phyloP scores from a whole-genome alignment of 2,113 vertebrate genomes.

The Trinectes maculatus region DNA sequence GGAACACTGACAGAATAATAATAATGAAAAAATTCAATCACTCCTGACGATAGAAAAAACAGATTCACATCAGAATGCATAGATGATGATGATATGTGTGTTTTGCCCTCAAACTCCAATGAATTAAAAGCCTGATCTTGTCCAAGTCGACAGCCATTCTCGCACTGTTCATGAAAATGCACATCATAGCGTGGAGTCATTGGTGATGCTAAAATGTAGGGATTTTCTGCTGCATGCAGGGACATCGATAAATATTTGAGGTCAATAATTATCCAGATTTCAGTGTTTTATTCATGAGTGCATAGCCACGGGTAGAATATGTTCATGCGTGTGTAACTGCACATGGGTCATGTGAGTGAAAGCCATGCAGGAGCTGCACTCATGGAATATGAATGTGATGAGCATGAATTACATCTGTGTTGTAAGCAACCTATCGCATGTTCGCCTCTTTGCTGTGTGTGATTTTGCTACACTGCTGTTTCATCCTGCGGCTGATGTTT shows the following conservation, averaged over 20 bases:
- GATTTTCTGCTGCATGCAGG: constrained; percentile 1
- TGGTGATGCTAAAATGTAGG: not conserved
- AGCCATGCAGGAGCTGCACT: constrained; percentile 3
- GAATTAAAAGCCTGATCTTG: not conserved
- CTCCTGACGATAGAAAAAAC: not conserved
- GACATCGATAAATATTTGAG: constrained; percentile 1
- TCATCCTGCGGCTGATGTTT: constrained; percentile 28
- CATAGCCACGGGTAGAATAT: constrained; percentile 27
- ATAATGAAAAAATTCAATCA: no score
- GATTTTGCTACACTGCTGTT: constrained; percentile 4
- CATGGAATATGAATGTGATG: constrained; percentile 36
- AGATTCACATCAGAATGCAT: no score
- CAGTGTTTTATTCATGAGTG: constrained; percentile 52
- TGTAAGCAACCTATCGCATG: constrained; percentile 13
- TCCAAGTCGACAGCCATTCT: not conserved
- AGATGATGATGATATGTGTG: not conserved
- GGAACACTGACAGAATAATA: no score
- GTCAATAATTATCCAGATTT: constrained; percentile 28
- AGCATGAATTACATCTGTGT: constrained; percentile 27
- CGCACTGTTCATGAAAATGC: not conserved
- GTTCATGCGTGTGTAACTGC: constrained; percentile 32
- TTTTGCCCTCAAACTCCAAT: not conserved
- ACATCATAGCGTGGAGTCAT: not conserved
- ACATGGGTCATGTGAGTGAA: constrained; percentile 35
- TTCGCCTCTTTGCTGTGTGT: no score